These are phyloP conservation scores for Ypsolopha scabrella DNA, from an alignment of 2,888 invertebrate species.

Conservation along the genomic window DNA sequence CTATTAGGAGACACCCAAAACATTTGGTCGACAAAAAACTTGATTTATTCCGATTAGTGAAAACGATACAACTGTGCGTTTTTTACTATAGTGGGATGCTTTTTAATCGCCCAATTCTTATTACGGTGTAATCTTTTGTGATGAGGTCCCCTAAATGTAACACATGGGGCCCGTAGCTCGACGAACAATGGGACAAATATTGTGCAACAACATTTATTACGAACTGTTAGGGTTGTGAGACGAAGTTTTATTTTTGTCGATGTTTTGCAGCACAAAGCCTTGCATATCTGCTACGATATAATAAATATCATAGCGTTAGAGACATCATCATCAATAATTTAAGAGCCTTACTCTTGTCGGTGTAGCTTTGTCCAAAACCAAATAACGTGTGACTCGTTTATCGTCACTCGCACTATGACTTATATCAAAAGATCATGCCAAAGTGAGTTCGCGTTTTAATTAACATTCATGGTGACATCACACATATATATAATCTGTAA, in stretches of 20 bases:
- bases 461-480: too few relatives aligned
- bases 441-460: too few relatives aligned
- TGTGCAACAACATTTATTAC: slow-evolving; percentile 44
- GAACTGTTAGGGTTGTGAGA: slow-evolving; percentile 27
- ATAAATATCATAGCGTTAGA: too few relatives aligned
- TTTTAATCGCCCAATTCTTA: slow-evolving; percentile 42
- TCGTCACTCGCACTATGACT: too few relatives aligned
- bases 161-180: slow-evolving; percentile 31
- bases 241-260: slow-evolving; percentile 7
- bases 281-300: too few relatives aligned
- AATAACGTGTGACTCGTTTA: too few relatives aligned
- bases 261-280: neutral
- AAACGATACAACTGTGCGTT: slow-evolving; percentile 17
- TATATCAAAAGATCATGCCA: too few relatives aligned
- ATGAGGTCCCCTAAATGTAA: slow-evolving; percentile 28
- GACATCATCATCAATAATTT: too few relatives aligned
- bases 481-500: too few relatives aligned
- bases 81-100: slow-evolving; percentile 20
- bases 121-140: slow-evolving; percentile 50
- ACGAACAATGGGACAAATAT: slow-evolving; percentile 50
- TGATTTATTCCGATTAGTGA: slow-evolving; percentile 41
- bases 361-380: too few relatives aligned
- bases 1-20: slow-evolving; percentile 22
- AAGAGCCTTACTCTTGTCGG: too few relatives aligned
- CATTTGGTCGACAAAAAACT: slow-evolving; percentile 30